Percentiles rank a stretch among this genome's conserved stretches.
phyloP scores from a whole-genome alignment of 2,113 vertebrate genomes.

The Tretioscincus oriximinensis region DNA sequence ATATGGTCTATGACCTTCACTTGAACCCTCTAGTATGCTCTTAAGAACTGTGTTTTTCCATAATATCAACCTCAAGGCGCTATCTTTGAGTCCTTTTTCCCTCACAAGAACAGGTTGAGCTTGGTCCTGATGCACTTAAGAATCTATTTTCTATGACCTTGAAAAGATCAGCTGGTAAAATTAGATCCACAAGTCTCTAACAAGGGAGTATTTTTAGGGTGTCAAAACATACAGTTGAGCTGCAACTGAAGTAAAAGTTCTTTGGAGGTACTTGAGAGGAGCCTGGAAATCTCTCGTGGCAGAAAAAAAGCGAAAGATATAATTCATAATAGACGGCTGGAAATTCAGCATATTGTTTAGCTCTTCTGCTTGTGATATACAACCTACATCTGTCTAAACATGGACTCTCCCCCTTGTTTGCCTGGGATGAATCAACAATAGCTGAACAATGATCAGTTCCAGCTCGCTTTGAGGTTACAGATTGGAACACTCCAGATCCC shows the following conservation, averaged over 20 bases:
- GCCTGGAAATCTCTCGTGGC: not conserved
- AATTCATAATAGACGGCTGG: not conserved
- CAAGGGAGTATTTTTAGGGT: not conserved
- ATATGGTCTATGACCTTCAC: not conserved
- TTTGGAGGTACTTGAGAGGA: not conserved
- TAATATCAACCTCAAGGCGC: not conserved
- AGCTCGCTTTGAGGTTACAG: not conserved
- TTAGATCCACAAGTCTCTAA: not conserved
- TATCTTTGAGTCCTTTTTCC: not conserved
- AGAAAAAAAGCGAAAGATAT: not conserved
- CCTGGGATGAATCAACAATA: accelerated
- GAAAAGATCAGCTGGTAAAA: not conserved
- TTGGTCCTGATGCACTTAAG: not conserved
- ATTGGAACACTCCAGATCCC: not conserved
- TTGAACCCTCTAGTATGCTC: not conserved
- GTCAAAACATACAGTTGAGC: not conserved
- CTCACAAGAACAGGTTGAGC: not conserved
- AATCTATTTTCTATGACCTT: not conserved
- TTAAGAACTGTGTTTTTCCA: not conserved
- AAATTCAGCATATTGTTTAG: not conserved
- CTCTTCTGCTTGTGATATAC: constrained; percentile 27
- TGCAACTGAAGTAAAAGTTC: constrained; percentile 3
- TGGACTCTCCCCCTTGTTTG: accelerated
- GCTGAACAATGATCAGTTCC: not conserved
- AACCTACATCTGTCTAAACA: constrained; percentile 41